A percentile compares a stretch with the other conserved stretches of the same genome.
Conservation (phyloP, 2,113 vertebrate species). For the Etheostoma spectabile region DNA sequence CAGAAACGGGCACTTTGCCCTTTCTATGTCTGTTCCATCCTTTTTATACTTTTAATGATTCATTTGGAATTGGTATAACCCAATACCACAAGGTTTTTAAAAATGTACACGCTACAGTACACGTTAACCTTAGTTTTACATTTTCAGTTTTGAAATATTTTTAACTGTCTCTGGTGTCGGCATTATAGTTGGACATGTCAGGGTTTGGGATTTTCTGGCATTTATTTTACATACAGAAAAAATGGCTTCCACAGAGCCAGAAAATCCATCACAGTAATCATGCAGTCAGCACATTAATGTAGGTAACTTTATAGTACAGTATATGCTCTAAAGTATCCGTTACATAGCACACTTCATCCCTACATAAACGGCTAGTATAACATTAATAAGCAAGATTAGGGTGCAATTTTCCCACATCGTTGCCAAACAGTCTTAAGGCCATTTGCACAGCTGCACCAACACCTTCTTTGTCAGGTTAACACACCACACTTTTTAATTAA, state of each 20-base stretch:
- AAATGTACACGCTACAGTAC: background rate
- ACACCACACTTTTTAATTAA: background rate
- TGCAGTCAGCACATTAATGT: background rate
- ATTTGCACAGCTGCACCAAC: slow-evolving; percentile 33
- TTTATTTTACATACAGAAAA: background rate
- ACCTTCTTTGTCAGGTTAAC: background rate
- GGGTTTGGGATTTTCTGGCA: background rate
- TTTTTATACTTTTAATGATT: slow-evolving; percentile 7
- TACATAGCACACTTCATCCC: background rate
- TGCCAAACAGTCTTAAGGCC: slow-evolving; percentile 20
- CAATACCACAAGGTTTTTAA: background rate
- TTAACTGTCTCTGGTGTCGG: background rate
- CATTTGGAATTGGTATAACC: background rate
- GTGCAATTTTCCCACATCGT: background rate
- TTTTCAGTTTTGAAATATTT: background rate
- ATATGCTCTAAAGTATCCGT: background rate
- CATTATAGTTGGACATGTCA: background rate
- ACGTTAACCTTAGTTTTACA: background rate
- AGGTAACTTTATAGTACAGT: background rate
- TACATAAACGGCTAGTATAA: background rate
- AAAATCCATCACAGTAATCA: background rate
- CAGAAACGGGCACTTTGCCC: background rate
- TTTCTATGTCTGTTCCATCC: background rate
- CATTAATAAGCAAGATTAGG: slow-evolving; percentile 9
- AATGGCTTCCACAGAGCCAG: background rate